Base-by-base conservation (phyloP, 1,140 invertebrate genomes). In the Probaryconus sp. region DNA sequence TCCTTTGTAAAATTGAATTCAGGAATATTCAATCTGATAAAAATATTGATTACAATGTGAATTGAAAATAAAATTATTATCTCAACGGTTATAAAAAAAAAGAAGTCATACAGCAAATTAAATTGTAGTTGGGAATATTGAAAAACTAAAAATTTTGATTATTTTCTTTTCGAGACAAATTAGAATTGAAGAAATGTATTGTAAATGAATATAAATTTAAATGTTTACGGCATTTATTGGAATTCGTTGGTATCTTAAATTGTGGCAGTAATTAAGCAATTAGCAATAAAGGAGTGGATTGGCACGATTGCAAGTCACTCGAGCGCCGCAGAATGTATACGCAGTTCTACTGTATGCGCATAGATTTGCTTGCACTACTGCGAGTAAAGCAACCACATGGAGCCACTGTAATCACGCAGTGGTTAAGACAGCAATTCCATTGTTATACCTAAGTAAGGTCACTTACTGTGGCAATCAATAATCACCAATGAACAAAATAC, bases 381-480 rank as follows among this genome's bases (percentile, higher is more conserved):
- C 28, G 20, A 55, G n/a, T 40, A 4, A 55, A 65, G 40, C 53
- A 30, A 30, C 16, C 21, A 14, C 30, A 48, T 28, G 48, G 40
- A 13, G 33, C 45, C 58, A 42, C 30, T 58, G 65, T 30, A 69
- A 69, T 69, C 65, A 60, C 2, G 53, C 45, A 35, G 63, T 21
- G 47, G 65, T 69, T 69, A 60, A 69, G 65, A 68, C 65, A 69
- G 51, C 53, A 69, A 60, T 69, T 31, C 53, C 16, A 51, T 60
- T 53, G 63, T 58, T 67, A 35, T 43, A 58, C 17, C 13, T 51
- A 51, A 60, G 53, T 38, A 69, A 58, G 53, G 45, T 50, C 45
- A 40, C 20, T 31, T 17, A 40, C 63, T 43, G 14, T 9, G 21
- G 1, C 9, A 40, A 51, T 69, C 53, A 43, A 45, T 42, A 50